phyloP scores from a whole-genome alignment of 37 sponge, comb jelly and placozoan genomes.

The Haliclona indistincta region DNA sequence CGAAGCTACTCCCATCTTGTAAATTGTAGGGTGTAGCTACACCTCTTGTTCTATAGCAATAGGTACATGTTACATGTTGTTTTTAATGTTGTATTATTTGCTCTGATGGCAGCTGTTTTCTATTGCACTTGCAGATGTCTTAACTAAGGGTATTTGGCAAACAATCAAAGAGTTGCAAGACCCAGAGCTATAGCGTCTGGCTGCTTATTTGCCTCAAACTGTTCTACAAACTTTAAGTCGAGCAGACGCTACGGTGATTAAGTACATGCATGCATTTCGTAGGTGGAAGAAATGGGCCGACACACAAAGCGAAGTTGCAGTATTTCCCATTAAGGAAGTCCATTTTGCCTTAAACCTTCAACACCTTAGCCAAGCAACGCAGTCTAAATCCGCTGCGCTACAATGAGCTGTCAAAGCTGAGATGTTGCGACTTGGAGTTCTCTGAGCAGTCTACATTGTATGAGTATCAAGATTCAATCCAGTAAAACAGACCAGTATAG shows the following conservation, averaged over 20 bases:
- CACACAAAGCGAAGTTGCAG: not conserved
- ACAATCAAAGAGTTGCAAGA: not conserved
- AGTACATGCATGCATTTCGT: constrained; percentile 16
- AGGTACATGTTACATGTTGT: too few relatives aligned
- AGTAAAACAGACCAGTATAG: too few relatives aligned
- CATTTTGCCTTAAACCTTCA: too few relatives aligned
- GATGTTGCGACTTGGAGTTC: not conserved
- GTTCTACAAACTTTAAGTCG: constrained; percentile 9
- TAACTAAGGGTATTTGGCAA: not conserved
- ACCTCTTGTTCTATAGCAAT: too few relatives aligned
- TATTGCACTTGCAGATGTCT: not conserved
- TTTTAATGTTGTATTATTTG: too few relatives aligned
- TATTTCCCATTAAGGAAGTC: not conserved
- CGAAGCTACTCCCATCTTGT: too few relatives aligned
- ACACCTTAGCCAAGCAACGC: not conserved
- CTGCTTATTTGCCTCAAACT: not conserved
- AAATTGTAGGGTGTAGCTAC: too few relatives aligned
- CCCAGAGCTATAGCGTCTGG: constrained; percentile 16
- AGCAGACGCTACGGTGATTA: not conserved
- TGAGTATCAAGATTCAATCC: too few relatives aligned
- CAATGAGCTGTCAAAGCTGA: not conserved
- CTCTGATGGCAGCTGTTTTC: too few relatives aligned
- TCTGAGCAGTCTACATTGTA: too few relatives aligned
- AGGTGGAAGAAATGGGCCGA: constrained; percentile 13
- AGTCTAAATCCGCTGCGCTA: not conserved